These are phyloP conservation scores for Ranitomeya variabilis DNA, from an alignment of 2,113 vertebrate species.

Conservation along the genomic window DNA sequence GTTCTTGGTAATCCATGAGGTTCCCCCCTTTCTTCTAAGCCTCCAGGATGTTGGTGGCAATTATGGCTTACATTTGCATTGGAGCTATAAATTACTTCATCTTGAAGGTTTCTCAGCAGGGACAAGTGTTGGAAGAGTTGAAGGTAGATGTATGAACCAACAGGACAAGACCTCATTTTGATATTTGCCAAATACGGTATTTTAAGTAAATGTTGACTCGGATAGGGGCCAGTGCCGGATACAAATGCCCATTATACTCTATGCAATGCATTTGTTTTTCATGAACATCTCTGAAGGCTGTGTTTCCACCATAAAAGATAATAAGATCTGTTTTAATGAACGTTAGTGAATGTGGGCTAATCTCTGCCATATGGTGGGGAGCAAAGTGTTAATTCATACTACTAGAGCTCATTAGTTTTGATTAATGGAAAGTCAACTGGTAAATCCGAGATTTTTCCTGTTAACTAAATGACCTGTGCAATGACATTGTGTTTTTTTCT, in stretches of 20 bases:
- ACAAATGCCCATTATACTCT: neutral
- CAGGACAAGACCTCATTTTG: neutral
- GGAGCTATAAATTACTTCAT: neutral
- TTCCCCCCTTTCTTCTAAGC: no score
- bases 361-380: neutral
- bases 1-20: no score
- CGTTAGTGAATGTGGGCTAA: neutral
- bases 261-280: neutral
- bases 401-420: neutral
- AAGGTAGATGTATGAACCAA: neutral
- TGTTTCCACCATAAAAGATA: constrained; percentile 8
- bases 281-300: neutral
- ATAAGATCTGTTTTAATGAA: neutral
- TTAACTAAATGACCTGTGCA: neutral
- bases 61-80: no score
- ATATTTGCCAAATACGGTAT: neutral
- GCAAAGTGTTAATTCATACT: neutral
- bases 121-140: neutral
- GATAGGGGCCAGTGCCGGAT: neutral
- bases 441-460: neutral
- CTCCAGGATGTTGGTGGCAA: no score
- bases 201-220: neutral
- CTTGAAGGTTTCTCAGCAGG: neutral
- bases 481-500: neutral
- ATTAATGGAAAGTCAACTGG: neutral